Percentiles rank a stretch among this genome's conserved stretches.
These are phyloP conservation scores for Leuciscus idus DNA, from an alignment of 2,113 vertebrate species.

Conservation along the genomic window DNA sequence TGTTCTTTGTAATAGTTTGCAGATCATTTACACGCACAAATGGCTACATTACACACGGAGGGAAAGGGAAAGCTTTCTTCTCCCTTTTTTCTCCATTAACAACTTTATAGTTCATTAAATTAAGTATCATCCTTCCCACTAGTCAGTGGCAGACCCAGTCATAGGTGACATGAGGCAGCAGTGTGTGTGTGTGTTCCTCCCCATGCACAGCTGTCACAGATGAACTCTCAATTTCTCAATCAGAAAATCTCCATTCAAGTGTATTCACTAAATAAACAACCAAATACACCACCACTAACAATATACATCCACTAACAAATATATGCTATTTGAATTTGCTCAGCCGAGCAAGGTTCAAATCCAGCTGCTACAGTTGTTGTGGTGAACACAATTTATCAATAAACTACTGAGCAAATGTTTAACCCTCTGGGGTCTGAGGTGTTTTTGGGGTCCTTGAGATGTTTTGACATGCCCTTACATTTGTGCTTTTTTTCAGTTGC, in stretches of 20 bases:
- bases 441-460: no score
- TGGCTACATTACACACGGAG: not conserved
- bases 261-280: not conserved
- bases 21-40: conserved; percentile 6
- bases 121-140: not conserved
- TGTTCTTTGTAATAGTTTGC: not conserved
- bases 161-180: not conserved
- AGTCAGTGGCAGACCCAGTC: not conserved
- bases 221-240: not conserved
- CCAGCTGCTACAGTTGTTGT: not conserved
- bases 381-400: not conserved
- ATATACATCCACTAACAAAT: not conserved
- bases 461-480: no score
- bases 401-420: no score
- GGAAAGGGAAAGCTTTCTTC: not conserved
- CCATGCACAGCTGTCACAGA: not conserved
- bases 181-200: not conserved
- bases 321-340: not conserved
- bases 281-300: not conserved
- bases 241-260: not conserved
- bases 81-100: not conserved
- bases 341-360: not conserved
- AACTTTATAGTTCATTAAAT: not conserved
- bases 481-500: no score
- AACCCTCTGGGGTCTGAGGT: no score